Conservation (phyloP, 2,888 invertebrate genomes). For the Brachypterus glaber region DNA sequence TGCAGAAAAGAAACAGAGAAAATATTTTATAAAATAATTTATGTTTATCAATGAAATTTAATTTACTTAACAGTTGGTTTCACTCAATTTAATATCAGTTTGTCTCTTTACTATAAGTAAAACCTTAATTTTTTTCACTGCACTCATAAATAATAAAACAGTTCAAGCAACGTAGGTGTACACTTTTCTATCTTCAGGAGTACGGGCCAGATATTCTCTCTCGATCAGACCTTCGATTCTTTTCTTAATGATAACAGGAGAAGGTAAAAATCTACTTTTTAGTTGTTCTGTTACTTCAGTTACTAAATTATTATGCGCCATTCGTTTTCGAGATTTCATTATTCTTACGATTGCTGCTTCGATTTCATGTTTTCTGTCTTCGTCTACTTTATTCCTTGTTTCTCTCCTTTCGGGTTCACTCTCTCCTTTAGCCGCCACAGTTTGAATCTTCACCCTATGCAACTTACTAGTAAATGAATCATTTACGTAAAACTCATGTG, state of each 20-base stretch:
- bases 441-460: constrained; percentile 90
- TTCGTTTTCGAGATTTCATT: constrained; percentile 95
- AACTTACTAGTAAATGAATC: constrained; percentile 97
- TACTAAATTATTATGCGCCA: constrained; percentile 89
- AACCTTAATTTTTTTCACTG: too few relatives aligned
- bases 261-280: constrained; percentile 93
- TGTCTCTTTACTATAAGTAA: too few relatives aligned
- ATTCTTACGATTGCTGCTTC: constrained; percentile 98
- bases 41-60: too few relatives aligned
- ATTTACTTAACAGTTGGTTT: too few relatives aligned
- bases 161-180: constrained; percentile 90
- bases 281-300: constrained; percentile 97
- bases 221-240: constrained; percentile 99
- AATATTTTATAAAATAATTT: too few relatives aligned
- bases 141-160: too few relatives aligned
- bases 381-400: constrained; percentile 88
- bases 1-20: too few relatives aligned
- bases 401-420: constrained; percentile 98
- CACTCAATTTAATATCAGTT: too few relatives aligned
- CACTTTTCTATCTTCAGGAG: constrained; percentile 93
- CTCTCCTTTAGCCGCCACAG: constrained; percentile 91
- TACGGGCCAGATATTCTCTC: constrained; percentile 95
- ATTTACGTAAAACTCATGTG: constrained; percentile 89
- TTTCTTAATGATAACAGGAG: constrained; percentile 97
- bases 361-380: constrained; percentile 98